These are phyloP conservation scores for Bombus confusus DNA, from an alignment of 1,140 invertebrate genomes.

Conservation along the genomic window DNA sequence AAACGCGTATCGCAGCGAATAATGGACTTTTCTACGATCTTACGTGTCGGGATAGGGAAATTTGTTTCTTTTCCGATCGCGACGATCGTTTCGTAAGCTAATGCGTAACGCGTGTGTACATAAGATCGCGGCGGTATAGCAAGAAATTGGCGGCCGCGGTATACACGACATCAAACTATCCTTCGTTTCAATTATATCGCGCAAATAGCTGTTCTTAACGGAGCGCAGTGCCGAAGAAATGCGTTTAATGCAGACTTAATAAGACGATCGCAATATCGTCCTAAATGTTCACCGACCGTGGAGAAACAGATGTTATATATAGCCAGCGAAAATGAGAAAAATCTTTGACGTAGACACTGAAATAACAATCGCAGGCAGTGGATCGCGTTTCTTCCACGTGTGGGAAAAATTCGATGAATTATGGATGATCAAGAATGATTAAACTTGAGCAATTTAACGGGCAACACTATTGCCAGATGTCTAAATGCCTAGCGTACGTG, in stretches of 20 bases:
- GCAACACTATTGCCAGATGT: too few relatives aligned
- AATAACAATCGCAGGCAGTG: neutral
- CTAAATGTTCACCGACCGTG: slow-evolving; percentile 13
- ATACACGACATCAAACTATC: neutral
- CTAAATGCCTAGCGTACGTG: too few relatives aligned
- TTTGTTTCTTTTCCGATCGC: too few relatives aligned
- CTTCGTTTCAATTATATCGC: slow-evolving; percentile 5
- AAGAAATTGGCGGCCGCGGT: neutral
- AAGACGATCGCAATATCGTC: neutral
- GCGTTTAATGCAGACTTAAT: neutral
- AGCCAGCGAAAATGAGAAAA: neutral
- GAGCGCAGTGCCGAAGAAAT: neutral
- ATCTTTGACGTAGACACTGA: neutral
- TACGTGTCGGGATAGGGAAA: too few relatives aligned
- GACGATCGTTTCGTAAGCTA: too few relatives aligned
- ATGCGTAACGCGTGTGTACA: too few relatives aligned
- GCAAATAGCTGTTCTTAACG: neutral
- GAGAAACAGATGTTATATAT: neutral
- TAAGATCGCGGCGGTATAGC: neutral
- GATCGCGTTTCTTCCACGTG: too few relatives aligned
- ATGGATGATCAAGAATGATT: too few relatives aligned
- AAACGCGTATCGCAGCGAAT: too few relatives aligned
- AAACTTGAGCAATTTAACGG: too few relatives aligned
- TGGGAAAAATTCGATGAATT: too few relatives aligned
- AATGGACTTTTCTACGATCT: too few relatives aligned